phyloP scores from a whole-genome alignment of 2,113 vertebrate species.

The Burhinus oedicnemus region DNA sequence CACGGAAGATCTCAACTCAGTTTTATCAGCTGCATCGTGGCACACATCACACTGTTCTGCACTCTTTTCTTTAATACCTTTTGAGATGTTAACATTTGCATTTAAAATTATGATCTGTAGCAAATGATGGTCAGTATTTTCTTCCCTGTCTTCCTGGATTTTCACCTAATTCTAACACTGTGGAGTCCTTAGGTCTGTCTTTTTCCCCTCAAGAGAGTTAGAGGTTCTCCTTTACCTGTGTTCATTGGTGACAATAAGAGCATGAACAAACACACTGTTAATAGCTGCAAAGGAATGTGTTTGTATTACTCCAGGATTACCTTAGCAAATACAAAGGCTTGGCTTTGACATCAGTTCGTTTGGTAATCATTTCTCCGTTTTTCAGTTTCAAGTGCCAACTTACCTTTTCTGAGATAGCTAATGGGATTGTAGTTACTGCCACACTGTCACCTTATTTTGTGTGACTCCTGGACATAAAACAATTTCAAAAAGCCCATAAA shows the following conservation, averaged over 20 bases:
- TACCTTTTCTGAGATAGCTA: not conserved
- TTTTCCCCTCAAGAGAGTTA: not conserved
- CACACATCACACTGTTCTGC: accelerated
- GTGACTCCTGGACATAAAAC: not conserved
- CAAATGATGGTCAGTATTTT: not conserved
- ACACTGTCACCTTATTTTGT: not conserved
- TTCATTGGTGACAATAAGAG: not conserved
- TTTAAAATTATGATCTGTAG: not conserved
- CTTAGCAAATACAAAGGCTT: not conserved
- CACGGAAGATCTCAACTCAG: accelerated
- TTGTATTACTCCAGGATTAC: not conserved
- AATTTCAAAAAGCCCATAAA: not conserved
- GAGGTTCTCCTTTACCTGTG: not conserved
- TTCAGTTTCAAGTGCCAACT: not conserved
- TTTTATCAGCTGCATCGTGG: not conserved
- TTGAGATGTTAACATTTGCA: not conserved
- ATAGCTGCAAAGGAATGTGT: not conserved
- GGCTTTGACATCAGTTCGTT: not conserved
- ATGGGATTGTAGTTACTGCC: not conserved
- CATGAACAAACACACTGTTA: not conserved
- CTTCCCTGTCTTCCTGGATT: not conserved
- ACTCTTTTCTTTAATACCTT: not conserved
- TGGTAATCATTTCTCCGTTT: not conserved
- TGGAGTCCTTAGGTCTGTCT: not conserved
- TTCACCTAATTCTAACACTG: not conserved